Base-by-base conservation (phyloP, 2,113 vertebrate species). In the Lucifuga dentata region DNA sequence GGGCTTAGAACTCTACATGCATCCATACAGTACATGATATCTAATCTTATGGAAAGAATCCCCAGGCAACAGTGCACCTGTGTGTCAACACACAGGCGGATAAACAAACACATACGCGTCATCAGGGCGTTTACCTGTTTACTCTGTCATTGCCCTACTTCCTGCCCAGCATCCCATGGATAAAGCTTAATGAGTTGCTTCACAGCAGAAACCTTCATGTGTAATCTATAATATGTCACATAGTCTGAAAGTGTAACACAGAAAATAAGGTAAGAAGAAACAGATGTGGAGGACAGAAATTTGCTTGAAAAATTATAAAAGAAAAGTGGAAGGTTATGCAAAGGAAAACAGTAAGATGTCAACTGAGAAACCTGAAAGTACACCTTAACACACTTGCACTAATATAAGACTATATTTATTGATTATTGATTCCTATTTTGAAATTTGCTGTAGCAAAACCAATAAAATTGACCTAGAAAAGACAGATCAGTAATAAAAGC, bases 31-130 rank as follows among this genome's bases (percentile, higher is more conserved):
- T n/a, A n/a, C n/a, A n/a, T n/a, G n/a, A n/a, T n/a, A n/a, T n/a
- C n/a, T n/a, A n/a, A n/a, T n/a, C n/a, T n/a, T n/a, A 36, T 57
- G 19, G 12, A 26, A 5, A 24, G 21, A 50, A 65, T 70, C 49
- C 44, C 46, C 17, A 49, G 58, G 49, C 20, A 65, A 68, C 63
- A 51, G n/a, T n/a, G n/a, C n/a, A n/a, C 16, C 8, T 33, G 8
- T 39, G 43, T 26, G 45, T 80, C 70, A 80, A 64, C 79, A 77
- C 49, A 56, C 43, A 29, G 43, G 44, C 0, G 11, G 57, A 48
- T 81, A 76, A 82, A 81, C 65, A 84, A 76, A 73, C 35, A 46
- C 12, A 70, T n/a, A n/a, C 19, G 9, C 5, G 23, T 17, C 68
- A 77, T 41, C 11, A 12, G 35, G 49, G 52, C 45, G 32, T 72